Evolutionary conservation across 2,888 invertebrate genomes (phyloP).

Genomic region (Dryococelus australis): DNA sequence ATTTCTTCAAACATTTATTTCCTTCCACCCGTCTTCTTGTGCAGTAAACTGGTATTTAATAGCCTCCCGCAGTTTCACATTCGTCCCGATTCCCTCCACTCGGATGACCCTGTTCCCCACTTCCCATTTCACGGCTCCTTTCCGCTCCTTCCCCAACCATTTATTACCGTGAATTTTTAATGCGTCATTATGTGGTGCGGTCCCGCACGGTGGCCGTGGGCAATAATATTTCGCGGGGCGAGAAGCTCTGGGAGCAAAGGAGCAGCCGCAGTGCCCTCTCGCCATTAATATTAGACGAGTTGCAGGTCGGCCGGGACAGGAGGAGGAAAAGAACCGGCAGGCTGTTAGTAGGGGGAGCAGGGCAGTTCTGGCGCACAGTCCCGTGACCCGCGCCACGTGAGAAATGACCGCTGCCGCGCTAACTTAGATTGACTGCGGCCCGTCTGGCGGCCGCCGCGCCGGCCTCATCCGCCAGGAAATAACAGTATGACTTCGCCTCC

Average conservation of each 20-base stretch:
- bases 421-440: not conserved
- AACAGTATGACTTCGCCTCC: not conserved
- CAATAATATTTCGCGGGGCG: not conserved
- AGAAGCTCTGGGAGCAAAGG: not conserved
- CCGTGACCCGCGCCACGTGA: not conserved
- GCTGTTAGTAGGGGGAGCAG: not conserved
- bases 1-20: too few species aligned
- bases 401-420: not conserved
- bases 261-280: not conserved
- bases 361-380: not conserved
- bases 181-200: conserved; percentile 19
- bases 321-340: not conserved
- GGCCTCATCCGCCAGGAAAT: not conserved
- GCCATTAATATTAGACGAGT: conserved; percentile 11
- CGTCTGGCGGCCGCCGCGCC: not conserved
- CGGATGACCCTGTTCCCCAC: too few species aligned
- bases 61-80: too few species aligned
- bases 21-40: too few species aligned
- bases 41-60: too few species aligned
- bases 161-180: conserved; percentile 26
- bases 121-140: not conserved
- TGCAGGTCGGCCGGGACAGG: not conserved
- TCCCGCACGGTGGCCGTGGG: not conserved
- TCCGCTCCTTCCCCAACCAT: not conserved
- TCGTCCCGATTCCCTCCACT: too few species aligned